Evolutionary conservation across 2,888 invertebrate species (phyloP).

Genomic region (Cactoblastis cactorum): DNA sequence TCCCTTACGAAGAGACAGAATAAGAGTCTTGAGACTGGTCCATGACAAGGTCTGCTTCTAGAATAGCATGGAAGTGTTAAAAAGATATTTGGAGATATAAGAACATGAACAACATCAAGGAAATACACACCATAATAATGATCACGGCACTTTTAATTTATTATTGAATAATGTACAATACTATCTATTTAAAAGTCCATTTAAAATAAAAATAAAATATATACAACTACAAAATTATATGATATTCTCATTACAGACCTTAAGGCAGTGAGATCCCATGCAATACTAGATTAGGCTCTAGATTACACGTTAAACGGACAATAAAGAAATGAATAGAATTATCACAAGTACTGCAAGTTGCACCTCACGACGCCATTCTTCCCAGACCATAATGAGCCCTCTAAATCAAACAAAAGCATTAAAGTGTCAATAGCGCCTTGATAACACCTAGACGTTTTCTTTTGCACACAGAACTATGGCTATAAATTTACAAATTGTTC

Average conservation of each 20-base stretch:
- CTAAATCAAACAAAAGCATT: slow-evolving; percentile 80
- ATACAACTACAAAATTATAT: too few species aligned
- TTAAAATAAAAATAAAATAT: too few species aligned
- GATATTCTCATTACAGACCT: not conserved
- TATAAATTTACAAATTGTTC: slow-evolving; percentile 60
- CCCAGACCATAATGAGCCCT: slow-evolving; percentile 71
- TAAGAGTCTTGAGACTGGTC: too few species aligned
- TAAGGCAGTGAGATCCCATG: slow-evolving; percentile 1
- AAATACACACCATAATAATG: too few species aligned
- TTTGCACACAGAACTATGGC: slow-evolving; percentile 70
- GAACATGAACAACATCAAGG: too few species aligned
- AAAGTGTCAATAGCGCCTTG: slow-evolving; percentile 75
- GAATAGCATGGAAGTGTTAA: too few species aligned
- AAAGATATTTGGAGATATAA: too few species aligned
- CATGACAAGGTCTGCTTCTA: too few species aligned
- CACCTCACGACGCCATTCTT: slow-evolving; percentile 57
- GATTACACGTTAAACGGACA: slow-evolving; percentile 23
- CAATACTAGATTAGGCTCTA: not conserved
- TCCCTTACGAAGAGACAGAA: too few species aligned
- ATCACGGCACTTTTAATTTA: too few species aligned
- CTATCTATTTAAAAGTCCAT: too few species aligned
- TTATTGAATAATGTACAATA: too few species aligned
- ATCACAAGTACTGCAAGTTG: slow-evolving; percentile 37
- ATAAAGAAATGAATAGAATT: slow-evolving; percentile 52
- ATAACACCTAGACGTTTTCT: slow-evolving; percentile 75